These are phyloP conservation scores for Limnodromus scolopaceus DNA, from an alignment of 2,797 vertebrate genomes.

Conservation along the genomic window DNA sequence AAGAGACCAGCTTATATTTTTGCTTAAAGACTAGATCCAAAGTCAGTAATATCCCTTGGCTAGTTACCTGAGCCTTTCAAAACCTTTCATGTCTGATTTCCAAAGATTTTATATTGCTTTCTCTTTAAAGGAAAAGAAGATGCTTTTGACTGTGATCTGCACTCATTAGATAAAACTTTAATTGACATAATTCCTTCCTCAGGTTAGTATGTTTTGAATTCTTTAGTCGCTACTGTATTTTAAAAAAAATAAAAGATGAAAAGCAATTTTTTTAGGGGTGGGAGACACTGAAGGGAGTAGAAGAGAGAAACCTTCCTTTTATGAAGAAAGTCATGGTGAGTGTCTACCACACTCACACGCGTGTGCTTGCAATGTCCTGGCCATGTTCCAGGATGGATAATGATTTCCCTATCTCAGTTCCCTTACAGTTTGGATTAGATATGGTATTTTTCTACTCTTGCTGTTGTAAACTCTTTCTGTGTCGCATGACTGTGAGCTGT, in stretches of 20 bases:
- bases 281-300: not conserved
- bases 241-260: not conserved
- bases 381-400: not conserved
- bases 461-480: not conserved
- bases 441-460: not conserved
- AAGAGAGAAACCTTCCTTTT: not conserved
- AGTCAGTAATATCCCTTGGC: not conserved
- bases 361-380: not conserved
- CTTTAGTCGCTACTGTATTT: not conserved
- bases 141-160: not conserved
- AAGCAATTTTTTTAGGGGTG: not conserved
- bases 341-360: not conserved
- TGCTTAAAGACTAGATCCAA: not conserved
- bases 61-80: not conserved
- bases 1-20: not conserved
- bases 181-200: not conserved
- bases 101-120: not conserved
- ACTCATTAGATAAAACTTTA: not conserved
- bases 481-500: not conserved
- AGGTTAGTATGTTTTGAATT: not conserved
- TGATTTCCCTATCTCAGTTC: not conserved
- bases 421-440: slow-evolving; percentile 19
- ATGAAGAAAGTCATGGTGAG: not conserved
- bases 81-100: slow-evolving; percentile 14
- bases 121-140: not conserved